These are phyloP conservation scores for Saturnia japonica DNA, from an alignment of 2,888 invertebrate genomes.

Conservation along the genomic window DNA sequence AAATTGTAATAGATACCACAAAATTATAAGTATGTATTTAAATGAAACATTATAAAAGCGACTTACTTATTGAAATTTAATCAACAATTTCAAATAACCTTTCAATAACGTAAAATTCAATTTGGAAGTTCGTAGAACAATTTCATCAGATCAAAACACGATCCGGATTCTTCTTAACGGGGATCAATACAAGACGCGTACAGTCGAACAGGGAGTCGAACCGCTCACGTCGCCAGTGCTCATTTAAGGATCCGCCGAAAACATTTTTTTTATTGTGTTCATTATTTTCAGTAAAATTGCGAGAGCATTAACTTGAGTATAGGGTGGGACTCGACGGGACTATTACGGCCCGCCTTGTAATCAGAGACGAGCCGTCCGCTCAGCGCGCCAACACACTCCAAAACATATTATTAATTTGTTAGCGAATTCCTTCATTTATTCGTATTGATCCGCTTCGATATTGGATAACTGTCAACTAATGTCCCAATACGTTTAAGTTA, in stretches of 20 bases:
- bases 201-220: slow-evolving; percentile 38
- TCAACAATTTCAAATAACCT: slow-evolving; percentile 31
- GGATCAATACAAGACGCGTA: slow-evolving; percentile 52
- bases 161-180: slow-evolving; percentile 43
- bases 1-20: not conserved
- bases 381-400: slow-evolving; percentile 50
- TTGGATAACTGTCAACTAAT: slow-evolving; percentile 12
- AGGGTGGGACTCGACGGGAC: slow-evolving; percentile 74
- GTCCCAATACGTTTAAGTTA: not conserved
- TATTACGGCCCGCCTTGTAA: slow-evolving; percentile 77
- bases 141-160: slow-evolving; percentile 55
- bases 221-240: slow-evolving; percentile 62
- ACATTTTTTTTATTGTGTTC: slow-evolving; percentile 75
- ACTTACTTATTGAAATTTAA: slow-evolving; percentile 24
- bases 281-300: slow-evolving; percentile 81
- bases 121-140: slow-evolving; percentile 61
- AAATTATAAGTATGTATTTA: slow-evolving; percentile 1
- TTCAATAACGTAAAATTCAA: slow-evolving; percentile 45
- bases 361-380: slow-evolving; percentile 62
- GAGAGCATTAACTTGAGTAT: slow-evolving; percentile 81
- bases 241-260: slow-evolving; percentile 66
- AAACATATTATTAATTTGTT: slow-evolving; percentile 74
- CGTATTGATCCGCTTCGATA: slow-evolving; percentile 30
- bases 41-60: not conserved
- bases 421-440: slow-evolving; percentile 47